These are phyloP conservation scores for Torymus texanus DNA, from an alignment of 2,888 invertebrate species.

Conservation along the genomic window DNA sequence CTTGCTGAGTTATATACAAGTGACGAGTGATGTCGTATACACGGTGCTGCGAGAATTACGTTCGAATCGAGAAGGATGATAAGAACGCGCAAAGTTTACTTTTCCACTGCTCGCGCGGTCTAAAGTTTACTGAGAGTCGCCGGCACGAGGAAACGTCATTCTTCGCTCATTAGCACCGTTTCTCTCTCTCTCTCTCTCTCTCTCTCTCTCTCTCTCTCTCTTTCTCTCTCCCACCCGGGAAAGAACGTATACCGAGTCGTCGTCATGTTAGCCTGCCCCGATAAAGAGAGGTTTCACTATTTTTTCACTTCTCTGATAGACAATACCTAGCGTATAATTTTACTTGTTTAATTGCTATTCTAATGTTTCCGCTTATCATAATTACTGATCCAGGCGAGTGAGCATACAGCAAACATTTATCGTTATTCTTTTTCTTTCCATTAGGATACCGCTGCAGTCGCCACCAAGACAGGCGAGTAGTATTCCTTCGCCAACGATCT, in stretches of 20 bases:
- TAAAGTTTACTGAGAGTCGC: constrained; percentile 2
- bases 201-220: too few species aligned
- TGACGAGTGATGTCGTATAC: too few species aligned
- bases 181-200: too few species aligned
- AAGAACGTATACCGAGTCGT: too few species aligned
- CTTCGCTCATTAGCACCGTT: too few species aligned
- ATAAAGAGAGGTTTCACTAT: background rate
- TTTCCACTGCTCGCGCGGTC: background rate
- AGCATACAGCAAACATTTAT: background rate
- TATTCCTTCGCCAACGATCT: constrained; percentile 75
- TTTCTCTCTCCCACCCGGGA: too few species aligned
- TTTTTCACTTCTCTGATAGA: background rate
- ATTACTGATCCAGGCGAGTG: too few species aligned
- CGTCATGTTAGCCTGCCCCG: background rate
- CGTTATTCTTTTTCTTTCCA: background rate
- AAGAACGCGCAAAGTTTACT: constrained; percentile 11
- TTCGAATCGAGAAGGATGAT: background rate
- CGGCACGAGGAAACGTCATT: background rate
- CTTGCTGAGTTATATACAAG: background rate
- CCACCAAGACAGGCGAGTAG: constrained; percentile 72
- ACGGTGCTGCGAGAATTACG: too few species aligned
- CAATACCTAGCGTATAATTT: too few species aligned
- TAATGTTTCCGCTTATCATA: background rate
- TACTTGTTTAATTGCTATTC: background rate
- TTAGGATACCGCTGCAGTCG: constrained; percentile 51